Evolutionary conservation across 1,140 invertebrate species (phyloP).

Genomic region (Drosophila tropicalis): DNA sequence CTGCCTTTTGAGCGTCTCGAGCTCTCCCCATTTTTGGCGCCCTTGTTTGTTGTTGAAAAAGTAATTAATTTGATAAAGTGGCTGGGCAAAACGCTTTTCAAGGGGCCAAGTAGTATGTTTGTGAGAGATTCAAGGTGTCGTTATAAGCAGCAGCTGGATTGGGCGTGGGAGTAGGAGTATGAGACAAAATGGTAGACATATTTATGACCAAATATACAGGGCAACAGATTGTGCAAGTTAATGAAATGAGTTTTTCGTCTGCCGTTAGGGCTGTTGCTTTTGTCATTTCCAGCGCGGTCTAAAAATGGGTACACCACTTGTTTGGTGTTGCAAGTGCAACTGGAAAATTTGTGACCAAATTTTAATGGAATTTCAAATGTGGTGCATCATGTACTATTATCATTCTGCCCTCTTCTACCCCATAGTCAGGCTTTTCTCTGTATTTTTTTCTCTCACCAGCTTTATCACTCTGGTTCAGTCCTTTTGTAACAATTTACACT

Average conservation of each 20-base stretch:
- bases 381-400: background rate
- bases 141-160: slow-evolving; percentile 19
- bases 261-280: slow-evolving; percentile 27
- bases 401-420: too few species aligned
- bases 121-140: slow-evolving; percentile 50
- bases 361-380: slow-evolving; percentile 79
- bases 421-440: background rate
- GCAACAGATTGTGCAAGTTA: slow-evolving; percentile 77
- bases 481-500: slow-evolving; percentile 59
- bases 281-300: slow-evolving; percentile 47
- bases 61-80: slow-evolving; percentile 81
- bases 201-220: slow-evolving; percentile 65
- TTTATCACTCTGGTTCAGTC: slow-evolving; percentile 4
- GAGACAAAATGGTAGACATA: slow-evolving; percentile 59
- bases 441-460: background rate
- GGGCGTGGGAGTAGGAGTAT: background rate
- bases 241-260: slow-evolving; percentile 70
- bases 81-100: slow-evolving; percentile 44
- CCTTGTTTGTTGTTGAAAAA: slow-evolving; percentile 67
- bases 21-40: slow-evolving; percentile 20
- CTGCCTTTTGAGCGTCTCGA: background rate
- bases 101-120: slow-evolving; percentile 12
- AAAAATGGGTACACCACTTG: slow-evolving; percentile 33
- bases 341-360: slow-evolving; percentile 38
- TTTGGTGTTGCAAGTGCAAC: slow-evolving; percentile 57